Conservation (phyloP, 2,113 vertebrate genomes). For the Chamaetylas fuelleborni region DNA sequence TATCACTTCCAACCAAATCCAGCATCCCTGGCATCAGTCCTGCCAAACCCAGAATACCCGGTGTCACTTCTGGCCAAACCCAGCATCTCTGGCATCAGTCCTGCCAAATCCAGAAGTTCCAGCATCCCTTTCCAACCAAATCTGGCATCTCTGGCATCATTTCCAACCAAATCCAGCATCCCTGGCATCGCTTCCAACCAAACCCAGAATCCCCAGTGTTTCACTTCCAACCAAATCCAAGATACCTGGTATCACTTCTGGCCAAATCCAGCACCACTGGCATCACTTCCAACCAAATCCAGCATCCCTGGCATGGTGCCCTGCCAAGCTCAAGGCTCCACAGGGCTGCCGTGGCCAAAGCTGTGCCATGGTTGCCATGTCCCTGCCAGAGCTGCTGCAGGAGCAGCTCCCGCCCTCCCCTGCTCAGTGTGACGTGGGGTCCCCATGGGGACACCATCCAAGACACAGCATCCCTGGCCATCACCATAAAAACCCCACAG, state of each 20-base stretch:
- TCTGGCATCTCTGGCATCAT: neutral
- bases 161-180: too few relatives aligned
- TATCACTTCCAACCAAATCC: rapidly evolving
- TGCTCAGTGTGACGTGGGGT: rapidly evolving
- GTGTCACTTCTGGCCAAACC: too few relatives aligned
- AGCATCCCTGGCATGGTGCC: neutral
- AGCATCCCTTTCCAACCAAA: too few relatives aligned
- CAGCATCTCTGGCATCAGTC: rapidly evolving
- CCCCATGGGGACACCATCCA: rapidly evolving
- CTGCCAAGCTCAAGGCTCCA: neutral
- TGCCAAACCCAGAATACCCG: neutral
- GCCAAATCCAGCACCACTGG: too few relatives aligned
- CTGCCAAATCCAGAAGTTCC: neutral
- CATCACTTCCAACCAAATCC: rapidly evolving
- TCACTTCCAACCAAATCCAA: rapidly evolving
- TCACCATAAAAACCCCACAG: rapidly evolving
- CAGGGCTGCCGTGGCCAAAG: rapidly evolving
- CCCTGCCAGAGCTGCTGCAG: neutral
- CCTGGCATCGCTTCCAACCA: rapidly evolving
- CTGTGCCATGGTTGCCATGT: rapidly evolving
- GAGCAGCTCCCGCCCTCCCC: rapidly evolving
- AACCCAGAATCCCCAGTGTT: neutral
- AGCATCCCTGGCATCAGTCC: rapidly evolving
- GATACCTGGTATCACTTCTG: rapidly evolving
- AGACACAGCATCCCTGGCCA: rapidly evolving